Evolutionary conservation across 92 coral and sea anemone genomes (phyloP), one percentile per base, ranked within the genome.

Genomic region (Paragorgia papillata): DNA sequence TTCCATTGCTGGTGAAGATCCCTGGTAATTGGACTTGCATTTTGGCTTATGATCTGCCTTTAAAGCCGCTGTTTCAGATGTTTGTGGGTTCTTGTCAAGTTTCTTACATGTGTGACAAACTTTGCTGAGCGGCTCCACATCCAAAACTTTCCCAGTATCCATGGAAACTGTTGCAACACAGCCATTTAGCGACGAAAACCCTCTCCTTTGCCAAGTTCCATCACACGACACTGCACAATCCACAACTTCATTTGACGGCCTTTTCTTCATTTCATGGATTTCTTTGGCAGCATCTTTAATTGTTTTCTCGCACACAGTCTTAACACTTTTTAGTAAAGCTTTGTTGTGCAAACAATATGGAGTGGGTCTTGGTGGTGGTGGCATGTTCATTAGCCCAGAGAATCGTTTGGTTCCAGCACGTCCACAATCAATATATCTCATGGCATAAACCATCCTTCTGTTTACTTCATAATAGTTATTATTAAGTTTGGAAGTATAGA

Each of bases 171-270:
- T 68, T 25, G 46, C 57, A 14, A 71, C 80, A 51, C 88, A 79
- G 24, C 74, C 86, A 81, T 85, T 81, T 0, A 46, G 67, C 9
- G 83, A 86, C 27, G 83, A 86, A 81, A 59, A 82, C 12, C 83
- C 84, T 65, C 86, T 39, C 80, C 79, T 86, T 62, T 82, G 86
- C 86, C 90, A 82, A 25, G 84, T 86, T 7, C 86, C 86, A 69
- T 85, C 89, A 68, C 76, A 75, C 27, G 81, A 75, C 44, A 75
- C 83, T 1, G 46, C 67, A 49, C 89, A 75, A 39, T 81, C 69
- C n/a, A 75, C 62, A 56, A 62, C 48, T 60, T 25, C 66, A 60
- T 60, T 60, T 60, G 33, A 24, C 3, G 34, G 0, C 15, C 1
- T 28, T 44, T 43, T 20, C 27, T 74, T 73, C 8, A 70, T 12